phyloP scores from a whole-genome alignment of 2,888 invertebrate genomes.

The Rugalucina vietnamica region DNA sequence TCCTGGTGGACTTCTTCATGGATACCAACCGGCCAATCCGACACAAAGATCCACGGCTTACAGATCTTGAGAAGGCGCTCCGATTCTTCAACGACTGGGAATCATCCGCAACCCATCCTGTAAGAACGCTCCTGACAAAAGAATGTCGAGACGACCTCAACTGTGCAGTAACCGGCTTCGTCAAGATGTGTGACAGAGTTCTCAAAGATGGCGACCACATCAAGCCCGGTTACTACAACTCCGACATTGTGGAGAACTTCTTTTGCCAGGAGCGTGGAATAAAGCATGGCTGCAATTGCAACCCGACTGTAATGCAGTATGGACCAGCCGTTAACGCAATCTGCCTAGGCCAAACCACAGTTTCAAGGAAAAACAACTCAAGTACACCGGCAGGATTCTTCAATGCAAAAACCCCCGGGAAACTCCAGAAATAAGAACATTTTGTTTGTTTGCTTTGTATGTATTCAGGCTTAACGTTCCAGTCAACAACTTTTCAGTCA shows the following conservation, averaged over 20 bases:
- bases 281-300: slow-evolving; percentile 2
- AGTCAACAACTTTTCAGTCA: too few relatives aligned
- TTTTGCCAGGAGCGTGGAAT: slow-evolving; percentile 26
- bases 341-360: slow-evolving; percentile 19
- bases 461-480: too few relatives aligned
- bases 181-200: background rate
- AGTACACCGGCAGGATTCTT: background rate
- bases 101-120: background rate
- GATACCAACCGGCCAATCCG: background rate
- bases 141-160: slow-evolving; percentile 18
- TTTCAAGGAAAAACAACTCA: background rate
- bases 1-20: background rate
- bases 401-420: background rate
- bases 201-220: background rate
- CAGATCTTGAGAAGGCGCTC: background rate
- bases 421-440: too few relatives aligned
- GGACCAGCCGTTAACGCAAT: slow-evolving; percentile 10
- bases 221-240: background rate
- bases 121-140: background rate
- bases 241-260: slow-evolving; percentile 6
- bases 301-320: slow-evolving; percentile 19
- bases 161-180: background rate
- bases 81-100: background rate
- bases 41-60: background rate
- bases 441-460: too few relatives aligned